phyloP scores from a whole-genome alignment of 2,113 vertebrate species.

The Perognathus longimembris region DNA sequence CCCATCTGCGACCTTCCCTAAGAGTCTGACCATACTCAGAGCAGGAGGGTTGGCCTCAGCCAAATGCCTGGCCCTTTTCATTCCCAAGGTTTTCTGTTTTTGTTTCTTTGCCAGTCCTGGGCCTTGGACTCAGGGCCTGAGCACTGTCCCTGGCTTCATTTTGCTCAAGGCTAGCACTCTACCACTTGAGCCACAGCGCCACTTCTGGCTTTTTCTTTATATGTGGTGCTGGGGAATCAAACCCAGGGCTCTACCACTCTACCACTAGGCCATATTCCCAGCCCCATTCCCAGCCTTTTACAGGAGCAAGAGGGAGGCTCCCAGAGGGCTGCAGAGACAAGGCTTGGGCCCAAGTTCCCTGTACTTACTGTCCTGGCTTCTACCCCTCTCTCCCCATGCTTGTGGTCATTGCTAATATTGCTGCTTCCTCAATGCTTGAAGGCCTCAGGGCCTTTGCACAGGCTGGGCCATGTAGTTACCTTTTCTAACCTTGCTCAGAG shows the following conservation, averaged over 20 bases:
- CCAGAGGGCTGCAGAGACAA: neutral
- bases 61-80: too few relatives aligned
- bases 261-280: too few relatives aligned
- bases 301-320: neutral
- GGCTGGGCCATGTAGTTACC: neutral
- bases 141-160: too few relatives aligned
- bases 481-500: neutral
- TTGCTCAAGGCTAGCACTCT: too few relatives aligned
- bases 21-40: neutral
- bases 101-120: too few relatives aligned
- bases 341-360: neutral
- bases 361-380: neutral
- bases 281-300: too few relatives aligned
- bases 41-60: neutral
- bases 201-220: too few relatives aligned
- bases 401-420: fast-evolving
- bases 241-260: too few relatives aligned
- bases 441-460: neutral
- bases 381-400: neutral
- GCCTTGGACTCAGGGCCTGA: too few relatives aligned
- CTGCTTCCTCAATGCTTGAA: neutral
- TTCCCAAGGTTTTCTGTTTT: too few relatives aligned
- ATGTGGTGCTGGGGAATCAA: too few relatives aligned
- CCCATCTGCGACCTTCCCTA: fast-evolving
- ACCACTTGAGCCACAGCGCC: too few relatives aligned